Conservation (phyloP, 2,888 invertebrate species). For the Argynnis bischoffii region DNA sequence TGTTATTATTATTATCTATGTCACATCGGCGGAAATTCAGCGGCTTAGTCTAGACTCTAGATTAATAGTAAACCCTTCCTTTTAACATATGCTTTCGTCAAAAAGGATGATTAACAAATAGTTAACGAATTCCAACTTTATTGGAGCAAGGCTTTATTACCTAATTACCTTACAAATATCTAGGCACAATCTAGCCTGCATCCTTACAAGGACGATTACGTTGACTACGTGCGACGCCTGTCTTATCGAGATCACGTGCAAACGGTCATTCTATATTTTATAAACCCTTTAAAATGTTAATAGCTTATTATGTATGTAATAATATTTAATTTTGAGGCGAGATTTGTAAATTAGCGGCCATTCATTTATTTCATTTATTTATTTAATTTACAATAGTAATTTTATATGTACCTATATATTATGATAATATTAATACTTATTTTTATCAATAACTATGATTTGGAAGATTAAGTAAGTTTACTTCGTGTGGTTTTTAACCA, state of each 20-base stretch:
- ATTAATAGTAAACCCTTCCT: no score
- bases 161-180: constrained; percentile 43
- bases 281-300: constrained; percentile 16
- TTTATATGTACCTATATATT: background rate
- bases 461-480: no score
- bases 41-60: no score
- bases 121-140: constrained; percentile 36
- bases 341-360: background rate
- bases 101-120: constrained; percentile 26
- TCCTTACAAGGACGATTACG: constrained; percentile 51
- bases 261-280: constrained; percentile 34
- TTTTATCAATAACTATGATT: no score
- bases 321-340: background rate
- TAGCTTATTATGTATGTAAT: background rate
- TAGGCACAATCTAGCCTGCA: constrained; percentile 42
- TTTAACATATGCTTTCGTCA: constrained; percentile 1
- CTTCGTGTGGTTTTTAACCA: constrained; percentile 1
- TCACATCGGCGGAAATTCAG: no score
- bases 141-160: constrained; percentile 44
- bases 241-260: constrained; percentile 33
- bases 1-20: no score
- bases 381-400: background rate
- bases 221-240: constrained; percentile 32
- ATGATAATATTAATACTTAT: no score
- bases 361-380: no score